Evolutionary conservation across 2,888 invertebrate genomes (phyloP), one percentile per base, ranked within the genome.

Genomic region (Leistus spinibarbis): DNA sequence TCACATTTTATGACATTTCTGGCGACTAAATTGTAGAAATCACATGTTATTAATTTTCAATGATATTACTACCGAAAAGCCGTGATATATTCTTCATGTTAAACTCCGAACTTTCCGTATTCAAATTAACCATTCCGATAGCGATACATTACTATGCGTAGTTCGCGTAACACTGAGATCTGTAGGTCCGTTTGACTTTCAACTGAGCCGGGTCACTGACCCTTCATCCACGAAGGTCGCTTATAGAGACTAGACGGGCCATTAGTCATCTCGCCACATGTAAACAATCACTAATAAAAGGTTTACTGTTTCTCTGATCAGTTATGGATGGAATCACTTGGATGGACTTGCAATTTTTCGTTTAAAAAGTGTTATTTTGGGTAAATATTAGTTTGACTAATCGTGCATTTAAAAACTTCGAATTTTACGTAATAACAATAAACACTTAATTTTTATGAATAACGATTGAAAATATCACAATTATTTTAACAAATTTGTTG

Each of bases 221-320:
- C 64, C 27, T 16, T 64, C 27, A 10, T 16, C n/a, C 24, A 23
- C 16, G 64, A 64, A 64, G 64, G 64, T 64, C 64, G 64, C 27
- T 64, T 23, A 7, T 16, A 23, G 9, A 16, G 64, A 27, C 64
- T 23, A 27, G 27, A 64, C 64, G 64, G 9, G 20, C 23, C 64
- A 64, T 64, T 64, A 64, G 22, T 60, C 60, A 64, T 64, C 24
- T 60, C 60, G 60, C 19, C 60, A 17, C 17, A 60, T 60, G 60
- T 60, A 60, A 60, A 60, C 60, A 60, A 60, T 60, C 17, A 60
- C 60, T 60, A 60, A 20, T 60, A 60, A 22, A 19, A 17, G 60
- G 19, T 22, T 10, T 20, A 60, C 60, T 60, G 60, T 60, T 60
- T 60, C 20, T 3, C 22, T 60, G 22, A 60, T 60, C 20, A 60